These are phyloP conservation scores for Argopecten irradians DNA, from an alignment of 1,140 invertebrate genomes.

Conservation along the genomic window DNA sequence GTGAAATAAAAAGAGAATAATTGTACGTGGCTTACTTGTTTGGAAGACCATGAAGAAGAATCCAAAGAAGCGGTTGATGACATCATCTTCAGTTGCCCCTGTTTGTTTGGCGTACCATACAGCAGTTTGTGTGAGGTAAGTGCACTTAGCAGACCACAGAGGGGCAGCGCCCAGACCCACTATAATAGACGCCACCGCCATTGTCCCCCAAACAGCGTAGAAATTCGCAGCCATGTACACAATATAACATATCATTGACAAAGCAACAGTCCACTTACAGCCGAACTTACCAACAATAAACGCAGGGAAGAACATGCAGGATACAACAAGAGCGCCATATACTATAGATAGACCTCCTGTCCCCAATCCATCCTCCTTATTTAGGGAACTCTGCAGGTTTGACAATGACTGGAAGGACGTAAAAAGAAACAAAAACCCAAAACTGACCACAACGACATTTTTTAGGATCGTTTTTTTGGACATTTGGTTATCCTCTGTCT, in stretches of 20 bases:
- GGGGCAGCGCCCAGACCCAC: slow-evolving; percentile 92
- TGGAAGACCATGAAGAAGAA: slow-evolving; percentile 99
- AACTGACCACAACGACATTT: slow-evolving; percentile 69
- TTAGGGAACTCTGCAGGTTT: slow-evolving; percentile 72
- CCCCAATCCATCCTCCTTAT: slow-evolving; percentile 71
- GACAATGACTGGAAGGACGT: slow-evolving; percentile 72
- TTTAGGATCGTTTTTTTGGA: slow-evolving; percentile 64
- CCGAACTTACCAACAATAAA: slow-evolving; percentile 83
- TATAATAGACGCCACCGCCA: slow-evolving; percentile 94
- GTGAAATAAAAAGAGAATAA: slow-evolving; percentile 12
- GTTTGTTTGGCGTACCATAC: slow-evolving; percentile 82
- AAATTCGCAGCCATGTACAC: slow-evolving; percentile 96
- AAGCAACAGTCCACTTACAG: slow-evolving; percentile 95
- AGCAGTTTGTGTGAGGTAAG: slow-evolving; percentile 94
- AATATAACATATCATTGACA: slow-evolving; percentile 94
- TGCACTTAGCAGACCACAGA: slow-evolving; percentile 97
- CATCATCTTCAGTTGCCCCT: slow-evolving; percentile 86
- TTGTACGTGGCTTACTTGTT: slow-evolving; percentile 81
- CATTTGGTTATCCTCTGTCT: slow-evolving; percentile 40
- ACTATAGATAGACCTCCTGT: slow-evolving; percentile 83
- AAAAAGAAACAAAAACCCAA: slow-evolving; percentile 72
- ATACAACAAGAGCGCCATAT: slow-evolving; percentile 92
- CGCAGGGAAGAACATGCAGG: slow-evolving; percentile 94
- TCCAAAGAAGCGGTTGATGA: slow-evolving; percentile 96
- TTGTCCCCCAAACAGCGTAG: slow-evolving; percentile 84